Evolutionary conservation across 2,113 vertebrate genomes (phyloP).

Genomic region (Beaufortia kweichowensis): DNA sequence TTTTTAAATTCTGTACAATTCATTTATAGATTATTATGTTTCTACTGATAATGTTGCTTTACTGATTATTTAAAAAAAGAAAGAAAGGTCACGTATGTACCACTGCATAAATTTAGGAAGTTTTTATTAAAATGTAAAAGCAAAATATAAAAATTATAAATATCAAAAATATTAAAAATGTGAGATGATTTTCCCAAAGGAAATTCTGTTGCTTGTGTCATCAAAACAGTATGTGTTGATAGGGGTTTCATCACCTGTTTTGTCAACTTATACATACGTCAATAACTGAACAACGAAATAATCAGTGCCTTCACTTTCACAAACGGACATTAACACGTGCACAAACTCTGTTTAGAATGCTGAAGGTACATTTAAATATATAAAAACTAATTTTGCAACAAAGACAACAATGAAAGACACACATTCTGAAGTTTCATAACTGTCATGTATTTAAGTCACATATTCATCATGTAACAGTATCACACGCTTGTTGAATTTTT

Average conservation of each 20-base stretch:
- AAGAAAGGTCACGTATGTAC: no score
- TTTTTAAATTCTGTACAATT: no score
- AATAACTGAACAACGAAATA: not conserved
- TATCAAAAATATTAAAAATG: no score
- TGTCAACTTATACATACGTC: not conserved
- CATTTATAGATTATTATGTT: no score
- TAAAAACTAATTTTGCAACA: not conserved
- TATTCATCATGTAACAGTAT: not conserved
- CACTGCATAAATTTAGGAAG: no score
- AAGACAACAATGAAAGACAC: not conserved
- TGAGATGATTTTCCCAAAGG: not conserved
- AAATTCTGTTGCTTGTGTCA: conserved; percentile 2
- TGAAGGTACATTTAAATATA: no score
- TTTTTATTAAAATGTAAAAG: not conserved
- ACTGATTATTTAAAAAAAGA: no score
- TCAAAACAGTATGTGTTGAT: not conserved
- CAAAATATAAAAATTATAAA: not conserved
- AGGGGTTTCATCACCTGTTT: not conserved
- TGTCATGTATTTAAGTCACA: not conserved
- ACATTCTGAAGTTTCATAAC: not conserved
- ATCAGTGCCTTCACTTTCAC: not conserved
- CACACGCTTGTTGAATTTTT: not conserved
- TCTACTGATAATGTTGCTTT: no score
- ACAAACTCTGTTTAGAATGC: not conserved
- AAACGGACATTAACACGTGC: not conserved